A percentile compares a stretch with the other conserved stretches of the same genome.
Conservation (phyloP, 1,140 invertebrate species). For the Cyphomyrmex costatus region DNA sequence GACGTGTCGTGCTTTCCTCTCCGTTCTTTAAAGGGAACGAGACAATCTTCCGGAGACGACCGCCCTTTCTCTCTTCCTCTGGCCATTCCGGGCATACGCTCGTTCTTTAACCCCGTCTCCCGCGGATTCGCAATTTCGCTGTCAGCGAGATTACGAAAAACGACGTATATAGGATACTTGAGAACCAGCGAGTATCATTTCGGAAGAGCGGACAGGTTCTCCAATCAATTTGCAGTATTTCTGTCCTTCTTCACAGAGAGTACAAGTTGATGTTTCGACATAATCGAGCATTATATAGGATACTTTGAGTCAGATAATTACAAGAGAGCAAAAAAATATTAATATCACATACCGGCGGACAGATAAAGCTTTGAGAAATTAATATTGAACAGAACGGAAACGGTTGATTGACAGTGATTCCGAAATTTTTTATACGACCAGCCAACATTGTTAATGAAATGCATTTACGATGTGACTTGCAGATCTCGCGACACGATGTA, state of each 20-base stretch:
- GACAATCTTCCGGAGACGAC: constrained; percentile 8
- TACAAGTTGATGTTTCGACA: background rate
- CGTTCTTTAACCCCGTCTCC: constrained; percentile 60
- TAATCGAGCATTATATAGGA: constrained; percentile 2
- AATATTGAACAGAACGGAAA: constrained; percentile 49
- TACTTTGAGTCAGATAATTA: constrained; percentile 18
- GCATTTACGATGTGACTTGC: constrained; percentile 74
- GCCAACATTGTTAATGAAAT: constrained; percentile 66
- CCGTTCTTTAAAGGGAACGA: constrained; percentile 72
- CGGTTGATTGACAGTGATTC: constrained; percentile 67
- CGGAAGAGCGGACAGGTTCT: background rate
- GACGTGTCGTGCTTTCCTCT: constrained; percentile 52
- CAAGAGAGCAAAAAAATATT: background rate
- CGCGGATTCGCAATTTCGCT: constrained; percentile 32
- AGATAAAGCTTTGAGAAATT: constrained; percentile 22
- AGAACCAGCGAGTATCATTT: background rate
- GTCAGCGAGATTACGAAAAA: constrained; percentile 18
- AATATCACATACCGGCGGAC: background rate
- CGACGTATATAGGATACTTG: background rate
- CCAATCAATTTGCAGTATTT: background rate
- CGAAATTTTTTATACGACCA: constrained; percentile 53
- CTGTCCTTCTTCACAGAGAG: background rate
- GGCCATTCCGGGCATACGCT: constrained; percentile 50
- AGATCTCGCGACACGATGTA: constrained; percentile 55
- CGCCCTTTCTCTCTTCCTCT: constrained; percentile 10